Conservation (phyloP, 2,113 vertebrate genomes). For the Psilopsiagon aymara region DNA sequence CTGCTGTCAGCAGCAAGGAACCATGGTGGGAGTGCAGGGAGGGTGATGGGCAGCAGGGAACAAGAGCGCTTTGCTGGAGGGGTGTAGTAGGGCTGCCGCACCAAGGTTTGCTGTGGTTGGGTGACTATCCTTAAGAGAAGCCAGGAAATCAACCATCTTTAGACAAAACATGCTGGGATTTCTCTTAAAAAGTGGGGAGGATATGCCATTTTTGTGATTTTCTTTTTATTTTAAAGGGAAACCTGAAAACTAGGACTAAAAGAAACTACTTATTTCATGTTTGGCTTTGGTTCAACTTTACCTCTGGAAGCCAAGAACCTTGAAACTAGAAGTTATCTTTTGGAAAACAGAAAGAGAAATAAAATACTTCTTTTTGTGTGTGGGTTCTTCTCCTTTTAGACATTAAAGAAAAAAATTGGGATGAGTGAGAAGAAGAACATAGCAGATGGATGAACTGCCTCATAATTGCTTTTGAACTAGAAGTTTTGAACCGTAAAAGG, state of each 20-base stretch:
- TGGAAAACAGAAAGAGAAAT: neutral
- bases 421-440: neutral
- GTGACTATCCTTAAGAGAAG: neutral
- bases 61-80: accelerated
- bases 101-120: neutral
- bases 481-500: neutral
- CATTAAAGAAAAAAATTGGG: neutral
- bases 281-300: neutral
- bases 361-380: neutral
- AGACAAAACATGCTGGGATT: neutral
- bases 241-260: neutral
- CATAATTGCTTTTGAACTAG: neutral
- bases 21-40: accelerated
- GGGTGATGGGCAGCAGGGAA: neutral
- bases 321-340: neutral
- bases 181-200: neutral
- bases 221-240: neutral
- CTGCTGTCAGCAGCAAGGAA: neutral
- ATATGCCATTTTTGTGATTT: neutral
- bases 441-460: neutral
- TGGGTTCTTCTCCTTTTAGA: neutral
- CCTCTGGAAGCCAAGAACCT: neutral
- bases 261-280: neutral
- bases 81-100: neutral
- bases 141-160: neutral